Evolutionary conservation across 2,113 vertebrate genomes (phyloP).

Genomic region (Oryzias celebensis): DNA sequence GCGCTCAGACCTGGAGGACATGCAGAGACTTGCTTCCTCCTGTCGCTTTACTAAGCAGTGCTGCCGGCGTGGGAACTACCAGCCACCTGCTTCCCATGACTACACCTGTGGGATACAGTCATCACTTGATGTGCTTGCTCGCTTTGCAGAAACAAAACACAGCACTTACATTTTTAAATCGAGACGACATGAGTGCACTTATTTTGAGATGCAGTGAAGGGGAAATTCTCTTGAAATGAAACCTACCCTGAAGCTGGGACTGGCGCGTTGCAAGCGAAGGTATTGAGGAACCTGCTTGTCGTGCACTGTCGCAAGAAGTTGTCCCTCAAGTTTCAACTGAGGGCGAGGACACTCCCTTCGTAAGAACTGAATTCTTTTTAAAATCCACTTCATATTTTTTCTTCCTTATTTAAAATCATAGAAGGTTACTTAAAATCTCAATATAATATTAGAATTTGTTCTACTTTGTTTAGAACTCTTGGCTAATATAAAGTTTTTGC

Average conservation of each 20-base stretch:
- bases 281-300: constrained; percentile 75
- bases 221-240: constrained; percentile 39
- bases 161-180: too few relatives aligned
- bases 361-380: constrained; percentile 30
- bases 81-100: constrained; percentile 92
- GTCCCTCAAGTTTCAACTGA: constrained; percentile 76
- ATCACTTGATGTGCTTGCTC: constrained; percentile 53
- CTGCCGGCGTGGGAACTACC: constrained; percentile 93
- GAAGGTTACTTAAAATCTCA: neutral
- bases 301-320: constrained; percentile 79
- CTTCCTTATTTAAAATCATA: neutral
- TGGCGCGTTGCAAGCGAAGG: constrained; percentile 39
- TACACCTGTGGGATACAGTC: constrained; percentile 74
- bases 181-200: too few relatives aligned
- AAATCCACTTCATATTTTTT: neutral
- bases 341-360: constrained; percentile 68
- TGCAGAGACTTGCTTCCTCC: constrained; percentile 83
- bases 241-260: constrained; percentile 58
- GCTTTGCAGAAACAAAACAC: neutral
- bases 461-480: neutral
- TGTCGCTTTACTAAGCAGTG: constrained; percentile 65
- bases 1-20: constrained; percentile 72
- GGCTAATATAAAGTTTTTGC: neutral
- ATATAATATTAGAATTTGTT: neutral
- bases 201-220: too few relatives aligned